phyloP scores from a whole-genome alignment of 1,140 invertebrate species.

The Zaprionus capensis region DNA sequence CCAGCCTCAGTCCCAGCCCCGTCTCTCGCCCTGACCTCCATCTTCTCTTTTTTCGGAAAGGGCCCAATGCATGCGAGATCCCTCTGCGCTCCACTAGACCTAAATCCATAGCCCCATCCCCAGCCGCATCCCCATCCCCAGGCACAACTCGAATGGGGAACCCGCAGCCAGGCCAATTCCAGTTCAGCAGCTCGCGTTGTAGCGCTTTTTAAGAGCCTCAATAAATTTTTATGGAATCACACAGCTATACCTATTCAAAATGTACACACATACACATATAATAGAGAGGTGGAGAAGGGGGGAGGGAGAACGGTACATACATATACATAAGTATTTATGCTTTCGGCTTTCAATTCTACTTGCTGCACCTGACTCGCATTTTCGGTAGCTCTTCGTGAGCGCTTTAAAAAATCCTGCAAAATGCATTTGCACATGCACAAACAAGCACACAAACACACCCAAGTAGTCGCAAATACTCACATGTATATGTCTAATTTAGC shows the following conservation, averaged over 20 bases:
- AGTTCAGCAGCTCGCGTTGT: constrained; percentile 16
- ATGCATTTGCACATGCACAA: neutral
- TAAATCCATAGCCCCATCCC: neutral
- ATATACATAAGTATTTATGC: constrained; percentile 20
- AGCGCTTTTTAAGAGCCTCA: constrained; percentile 32
- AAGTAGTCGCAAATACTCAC: neutral
- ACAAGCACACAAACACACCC: neutral
- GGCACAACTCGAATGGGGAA: neutral
- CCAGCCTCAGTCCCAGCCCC: neutral
- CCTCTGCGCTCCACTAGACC: constrained; percentile 6
- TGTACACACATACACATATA: neutral
- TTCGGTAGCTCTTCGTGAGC: constrained; percentile 2
- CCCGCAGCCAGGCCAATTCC: constrained; percentile 22
- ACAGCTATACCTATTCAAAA: constrained; percentile 4
- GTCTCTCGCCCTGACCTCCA: constrained; percentile 15
- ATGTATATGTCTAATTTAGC: constrained; percentile 18
- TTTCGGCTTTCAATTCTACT: constrained; percentile 16
- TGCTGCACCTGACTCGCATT: constrained; percentile 33
- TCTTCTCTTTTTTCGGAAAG: constrained; percentile 20
- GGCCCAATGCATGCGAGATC: constrained; percentile 16
- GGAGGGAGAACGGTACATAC: neutral
- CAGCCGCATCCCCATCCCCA: neutral
- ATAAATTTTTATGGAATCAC: constrained; percentile 22
- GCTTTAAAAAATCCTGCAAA: neutral
- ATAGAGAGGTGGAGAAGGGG: neutral